Percentiles rank a stretch among this genome's conserved stretches.
These are phyloP conservation scores for Caenorhabditis drosophilae DNA, from an alignment of 2,888 invertebrate genomes.

Conservation along the genomic window DNA sequence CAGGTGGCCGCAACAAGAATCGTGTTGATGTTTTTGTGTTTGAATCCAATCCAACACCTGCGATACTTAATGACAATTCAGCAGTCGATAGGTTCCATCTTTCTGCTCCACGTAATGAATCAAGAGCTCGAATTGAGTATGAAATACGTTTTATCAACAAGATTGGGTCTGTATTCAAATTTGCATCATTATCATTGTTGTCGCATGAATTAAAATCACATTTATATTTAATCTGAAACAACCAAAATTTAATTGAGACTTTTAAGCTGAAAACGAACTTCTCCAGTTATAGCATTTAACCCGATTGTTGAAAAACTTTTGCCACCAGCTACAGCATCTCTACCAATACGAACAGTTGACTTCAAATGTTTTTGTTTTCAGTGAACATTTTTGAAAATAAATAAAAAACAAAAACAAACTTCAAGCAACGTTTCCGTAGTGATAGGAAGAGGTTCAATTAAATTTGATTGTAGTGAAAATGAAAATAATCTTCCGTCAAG, in stretches of 20 bases:
- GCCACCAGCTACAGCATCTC: slow-evolving; percentile 76
- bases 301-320: slow-evolving; percentile 86
- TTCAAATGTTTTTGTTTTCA: slow-evolving; percentile 8
- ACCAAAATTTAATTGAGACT: too few relatives aligned
- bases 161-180: slow-evolving; percentile 70
- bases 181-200: slow-evolving; percentile 9
- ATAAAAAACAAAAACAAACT: neutral
- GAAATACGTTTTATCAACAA: slow-evolving; percentile 83
- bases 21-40: neutral
- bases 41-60: slow-evolving; percentile 17
- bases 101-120: slow-evolving; percentile 84
- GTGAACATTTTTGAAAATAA: neutral
- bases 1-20: slow-evolving; percentile 48
- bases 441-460: slow-evolving; percentile 35
- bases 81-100: slow-evolving; percentile 69
- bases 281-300: slow-evolving; percentile 79
- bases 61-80: slow-evolving; percentile 20
- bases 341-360: slow-evolving; percentile 77
- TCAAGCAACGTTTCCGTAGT: slow-evolving; percentile 33
- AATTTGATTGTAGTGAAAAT: slow-evolving; percentile 28
- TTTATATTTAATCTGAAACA: slow-evolving; percentile 50
- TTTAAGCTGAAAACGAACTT: too few relatives aligned
- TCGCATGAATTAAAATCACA: slow-evolving; percentile 50
- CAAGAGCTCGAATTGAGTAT: slow-evolving; percentile 87
- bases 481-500: slow-evolving; percentile 37